Conservation (phyloP, 2,888 invertebrate genomes). For the Dasypolia templi region DNA sequence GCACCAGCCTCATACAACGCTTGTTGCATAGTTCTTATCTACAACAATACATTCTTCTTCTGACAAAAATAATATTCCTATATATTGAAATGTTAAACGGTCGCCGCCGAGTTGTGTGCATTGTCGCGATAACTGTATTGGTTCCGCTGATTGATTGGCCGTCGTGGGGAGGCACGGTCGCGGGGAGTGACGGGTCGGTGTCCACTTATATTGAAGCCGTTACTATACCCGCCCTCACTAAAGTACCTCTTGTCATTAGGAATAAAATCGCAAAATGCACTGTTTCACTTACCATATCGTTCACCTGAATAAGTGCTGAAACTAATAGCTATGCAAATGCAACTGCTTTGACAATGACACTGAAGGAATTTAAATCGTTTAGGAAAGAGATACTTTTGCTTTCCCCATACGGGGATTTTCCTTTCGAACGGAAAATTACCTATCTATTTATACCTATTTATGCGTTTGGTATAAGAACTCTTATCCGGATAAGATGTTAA, state of each 20-base stretch:
- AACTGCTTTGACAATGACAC: slow-evolving; percentile 26
- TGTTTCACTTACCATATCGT: slow-evolving; percentile 51
- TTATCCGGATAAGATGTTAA: no score
- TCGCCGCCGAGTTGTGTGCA: slow-evolving; percentile 37
- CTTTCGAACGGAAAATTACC: no score
- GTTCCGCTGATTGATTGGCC: slow-evolving; percentile 72
- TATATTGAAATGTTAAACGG: slow-evolving; percentile 17
- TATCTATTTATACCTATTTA: not conserved
- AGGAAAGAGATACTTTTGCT: slow-evolving; percentile 5
- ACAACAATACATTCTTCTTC: not conserved
- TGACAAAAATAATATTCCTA: slow-evolving; percentile 23
- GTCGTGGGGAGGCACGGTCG: slow-evolving; percentile 31
- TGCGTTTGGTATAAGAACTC: not conserved
- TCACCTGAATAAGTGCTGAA: slow-evolving; percentile 39
- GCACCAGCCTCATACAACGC: not conserved
- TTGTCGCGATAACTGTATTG: slow-evolving; percentile 67
- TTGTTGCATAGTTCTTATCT: not conserved
- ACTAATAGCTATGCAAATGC: slow-evolving; percentile 50
- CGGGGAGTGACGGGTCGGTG: slow-evolving; percentile 34
- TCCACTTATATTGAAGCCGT: slow-evolving; percentile 65
- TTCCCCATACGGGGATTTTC: no score
- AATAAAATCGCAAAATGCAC: slow-evolving; percentile 63
- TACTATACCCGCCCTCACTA: slow-evolving; percentile 37
- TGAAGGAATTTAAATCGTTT: slow-evolving; percentile 25
- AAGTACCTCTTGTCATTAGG: slow-evolving; percentile 58